Evolutionary conservation across 2,888 invertebrate species (phyloP).

Genomic region (Drosophila aldrichi): DNA sequence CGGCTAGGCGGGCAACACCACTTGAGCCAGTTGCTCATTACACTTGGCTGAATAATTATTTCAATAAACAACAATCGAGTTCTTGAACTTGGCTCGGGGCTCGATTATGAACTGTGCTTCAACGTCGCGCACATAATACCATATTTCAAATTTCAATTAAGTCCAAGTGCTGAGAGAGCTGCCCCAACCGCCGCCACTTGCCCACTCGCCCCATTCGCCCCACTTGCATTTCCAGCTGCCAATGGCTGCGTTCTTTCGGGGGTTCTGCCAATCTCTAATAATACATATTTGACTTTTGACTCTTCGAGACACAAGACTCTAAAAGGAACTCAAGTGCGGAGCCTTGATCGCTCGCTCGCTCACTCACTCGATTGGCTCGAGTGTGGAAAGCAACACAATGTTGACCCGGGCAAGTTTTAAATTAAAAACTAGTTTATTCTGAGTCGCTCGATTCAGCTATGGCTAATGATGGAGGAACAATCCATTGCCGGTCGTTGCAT

Average conservation of each 20-base stretch:
- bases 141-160: constrained; percentile 84
- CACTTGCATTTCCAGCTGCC: constrained; percentile 34
- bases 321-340: constrained; percentile 72
- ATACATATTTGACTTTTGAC: constrained; percentile 79
- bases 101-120: constrained; percentile 77
- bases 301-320: constrained; percentile 66
- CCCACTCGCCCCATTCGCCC: no score
- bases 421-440: constrained; percentile 60
- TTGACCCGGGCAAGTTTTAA: constrained; percentile 26
- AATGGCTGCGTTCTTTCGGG: constrained; percentile 47
- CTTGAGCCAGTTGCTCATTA: constrained; percentile 77
- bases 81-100: constrained; percentile 54
- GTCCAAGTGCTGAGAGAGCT: constrained; percentile 82
- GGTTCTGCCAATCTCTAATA: constrained; percentile 50
- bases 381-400: constrained; percentile 23
- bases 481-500: constrained; percentile 32
- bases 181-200: constrained; percentile 1
- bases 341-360: constrained; percentile 22
- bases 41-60: constrained; percentile 76
- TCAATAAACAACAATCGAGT: constrained; percentile 74
- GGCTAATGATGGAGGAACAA: background rate
- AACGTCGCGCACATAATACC: constrained; percentile 82
- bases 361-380: constrained; percentile 45
- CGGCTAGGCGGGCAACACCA: constrained; percentile 30
- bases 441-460: constrained; percentile 29